A percentile compares a stretch with the other conserved stretches of the same genome.
phyloP scores from a whole-genome alignment of 37 sponge, comb jelly and placozoan genomes.

The Spongilla lacustris region DNA sequence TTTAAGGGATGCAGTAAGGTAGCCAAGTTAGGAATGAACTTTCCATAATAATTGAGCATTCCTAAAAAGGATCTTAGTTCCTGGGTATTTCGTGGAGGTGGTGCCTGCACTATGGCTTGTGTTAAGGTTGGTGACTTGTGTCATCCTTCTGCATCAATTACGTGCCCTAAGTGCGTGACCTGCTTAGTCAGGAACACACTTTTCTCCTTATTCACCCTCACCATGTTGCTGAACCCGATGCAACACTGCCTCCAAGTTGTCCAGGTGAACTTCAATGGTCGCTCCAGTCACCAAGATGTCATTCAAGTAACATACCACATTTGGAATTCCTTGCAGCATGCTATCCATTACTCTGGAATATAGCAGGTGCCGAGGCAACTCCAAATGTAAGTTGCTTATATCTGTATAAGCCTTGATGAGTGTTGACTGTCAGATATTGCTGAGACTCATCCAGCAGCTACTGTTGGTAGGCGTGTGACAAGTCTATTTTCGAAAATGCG shows the following conservation, averaged over 20 bases:
- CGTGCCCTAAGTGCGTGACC: constrained; percentile 33
- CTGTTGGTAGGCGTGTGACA: constrained; percentile 57
- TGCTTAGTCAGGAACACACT: not conserved
- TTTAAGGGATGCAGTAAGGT: constrained; percentile 20
- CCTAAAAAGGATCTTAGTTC: constrained; percentile 37
- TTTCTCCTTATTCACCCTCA: not conserved
- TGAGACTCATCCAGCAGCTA: constrained; percentile 30
- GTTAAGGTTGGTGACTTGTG: constrained; percentile 5
- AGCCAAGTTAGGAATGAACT: constrained; percentile 41
- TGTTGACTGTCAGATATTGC: constrained; percentile 46
- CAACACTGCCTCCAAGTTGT: constrained; percentile 29
- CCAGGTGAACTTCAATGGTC: constrained; percentile 16
- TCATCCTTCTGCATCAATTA: constrained; percentile 31
- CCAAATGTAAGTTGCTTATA: constrained; percentile 36
- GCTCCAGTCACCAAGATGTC: constrained; percentile 40
- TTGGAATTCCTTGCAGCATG: constrained; percentile 22
- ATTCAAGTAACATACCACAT: constrained; percentile 36
- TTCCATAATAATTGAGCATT: constrained; percentile 32
- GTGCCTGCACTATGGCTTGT: constrained; percentile 27
- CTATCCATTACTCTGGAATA: constrained; percentile 50
- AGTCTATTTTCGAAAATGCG: constrained; percentile 56
- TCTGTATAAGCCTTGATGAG: constrained; percentile 51
- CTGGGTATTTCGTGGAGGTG: constrained; percentile 18
- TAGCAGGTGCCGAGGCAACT: constrained; percentile 41
- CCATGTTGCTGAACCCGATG: not conserved